phyloP scores from a whole-genome alignment of 2,113 vertebrate species.

The Riparia riparia region DNA sequence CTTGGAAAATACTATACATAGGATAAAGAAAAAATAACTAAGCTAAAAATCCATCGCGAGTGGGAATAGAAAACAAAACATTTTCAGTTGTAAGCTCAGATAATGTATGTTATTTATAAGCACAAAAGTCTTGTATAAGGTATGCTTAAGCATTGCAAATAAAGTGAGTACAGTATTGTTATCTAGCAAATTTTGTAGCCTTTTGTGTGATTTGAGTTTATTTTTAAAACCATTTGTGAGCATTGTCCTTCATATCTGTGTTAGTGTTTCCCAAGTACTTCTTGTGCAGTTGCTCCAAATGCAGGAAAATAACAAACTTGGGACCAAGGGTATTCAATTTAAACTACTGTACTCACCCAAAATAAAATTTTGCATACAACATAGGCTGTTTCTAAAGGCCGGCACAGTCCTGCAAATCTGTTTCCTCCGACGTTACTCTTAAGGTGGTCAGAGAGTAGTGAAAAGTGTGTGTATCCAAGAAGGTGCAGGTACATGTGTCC shows the following conservation, averaged over 20 bases:
- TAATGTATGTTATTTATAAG: background rate
- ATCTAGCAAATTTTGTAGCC: conserved; percentile 20
- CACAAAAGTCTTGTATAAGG: background rate
- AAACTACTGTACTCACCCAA: background rate
- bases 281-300: background rate
- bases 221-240: conserved; percentile 12
- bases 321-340: background rate
- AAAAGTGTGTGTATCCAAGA: background rate
- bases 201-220: background rate
- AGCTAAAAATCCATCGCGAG: conserved; percentile 37
- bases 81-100: conserved; percentile 30
- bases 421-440: background rate
- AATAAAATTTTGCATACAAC: background rate
- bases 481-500: background rate
- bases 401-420: background rate
- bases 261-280: background rate
- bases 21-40: conserved; percentile 9
- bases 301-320: background rate
- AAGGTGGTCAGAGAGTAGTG: background rate
- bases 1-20: background rate
- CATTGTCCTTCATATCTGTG: background rate
- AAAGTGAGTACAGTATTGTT: background rate
- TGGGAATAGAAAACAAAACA: background rate
- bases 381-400: background rate
- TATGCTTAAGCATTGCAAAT: conserved; percentile 1